Evolutionary conservation across 2,113 vertebrate species (phyloP), one percentile per base, ranked within the genome.

Genomic region (Indri indri): DNA sequence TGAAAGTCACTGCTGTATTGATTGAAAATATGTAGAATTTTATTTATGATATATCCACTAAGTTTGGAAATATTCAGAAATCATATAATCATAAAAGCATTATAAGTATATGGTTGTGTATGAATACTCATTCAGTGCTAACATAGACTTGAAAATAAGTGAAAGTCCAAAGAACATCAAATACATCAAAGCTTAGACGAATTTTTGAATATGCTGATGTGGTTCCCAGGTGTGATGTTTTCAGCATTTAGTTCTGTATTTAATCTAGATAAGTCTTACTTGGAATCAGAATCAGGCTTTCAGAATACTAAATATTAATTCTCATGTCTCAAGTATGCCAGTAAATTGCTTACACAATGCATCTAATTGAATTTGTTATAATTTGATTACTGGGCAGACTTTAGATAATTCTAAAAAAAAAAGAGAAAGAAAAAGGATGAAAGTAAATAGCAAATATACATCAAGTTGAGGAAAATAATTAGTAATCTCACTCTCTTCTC

Each of bases 191-290:
- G 47, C 20, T 92, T 96, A 27, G 23, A 66, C 88, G 68, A 83
- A 45, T 91, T 93, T 81, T 96, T 92, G 47, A 96, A 88, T 92
- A 88, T 90, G 54, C 70, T 90, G 47, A 73, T 86, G 11, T 90
- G 11, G 18, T 79, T 84, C 70, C 34, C 76, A 74, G 74, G 10
- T 92, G 37, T 73, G 77, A 88, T 61, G 9, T n/a, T 89, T 76
- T 85, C 23, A 87, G 27, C 37, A 96, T 76, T 94, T 80, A 37
- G 45, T 74, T 97, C 40, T 66, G 8, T 73, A 47, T 96, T 96
- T 95, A 96, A 87, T 84, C 71, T 40, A 82, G 20, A 63, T 11
- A 4, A 79, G 8, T 47, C 30, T 94, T 79, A 40, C n/a, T 74
- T 81, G 6, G 42, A 97, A 94, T 96, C 17, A 85, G 61, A 91